These are phyloP conservation scores for Eurystomus glaucurus DNA, from an alignment of 2,797 vertebrate species.

Conservation along the genomic window DNA sequence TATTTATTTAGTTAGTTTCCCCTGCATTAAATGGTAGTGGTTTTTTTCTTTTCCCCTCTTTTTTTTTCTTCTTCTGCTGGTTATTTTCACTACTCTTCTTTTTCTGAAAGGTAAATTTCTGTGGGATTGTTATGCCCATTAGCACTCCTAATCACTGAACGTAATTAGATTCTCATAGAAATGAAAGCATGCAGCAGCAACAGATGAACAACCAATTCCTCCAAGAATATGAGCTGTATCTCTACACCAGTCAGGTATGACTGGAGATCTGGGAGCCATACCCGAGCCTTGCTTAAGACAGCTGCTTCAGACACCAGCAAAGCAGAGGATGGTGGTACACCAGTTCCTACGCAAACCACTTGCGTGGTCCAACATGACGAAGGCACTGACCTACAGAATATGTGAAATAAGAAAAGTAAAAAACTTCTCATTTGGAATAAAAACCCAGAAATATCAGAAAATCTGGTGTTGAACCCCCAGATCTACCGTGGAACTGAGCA, in stretches of 20 bases:
- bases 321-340: not conserved
- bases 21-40: not conserved
- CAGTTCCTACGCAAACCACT: not conserved
- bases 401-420: not conserved
- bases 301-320: not conserved
- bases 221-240: not conserved
- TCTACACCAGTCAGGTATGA: not conserved
- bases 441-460: not conserved
- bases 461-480: not conserved
- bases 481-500: fast-evolving
- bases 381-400: not conserved
- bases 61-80: not conserved
- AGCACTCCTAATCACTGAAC: conserved; percentile 42
- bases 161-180: conserved; percentile 32
- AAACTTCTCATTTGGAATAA: not conserved
- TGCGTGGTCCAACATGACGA: fast-evolving
- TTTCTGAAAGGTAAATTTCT: conserved; percentile 39
- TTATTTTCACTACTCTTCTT: conserved; percentile 16
- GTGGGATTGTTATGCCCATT: conserved; percentile 44
- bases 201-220: conserved; percentile 28
- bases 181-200: not conserved
- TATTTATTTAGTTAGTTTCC: conserved; percentile 16
- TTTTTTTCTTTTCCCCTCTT: not conserved
- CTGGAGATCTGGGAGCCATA: not conserved
- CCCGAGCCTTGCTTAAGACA: fast-evolving